Conservation (phyloP, 1,140 invertebrate species). For the Drosophila cardini region DNA sequence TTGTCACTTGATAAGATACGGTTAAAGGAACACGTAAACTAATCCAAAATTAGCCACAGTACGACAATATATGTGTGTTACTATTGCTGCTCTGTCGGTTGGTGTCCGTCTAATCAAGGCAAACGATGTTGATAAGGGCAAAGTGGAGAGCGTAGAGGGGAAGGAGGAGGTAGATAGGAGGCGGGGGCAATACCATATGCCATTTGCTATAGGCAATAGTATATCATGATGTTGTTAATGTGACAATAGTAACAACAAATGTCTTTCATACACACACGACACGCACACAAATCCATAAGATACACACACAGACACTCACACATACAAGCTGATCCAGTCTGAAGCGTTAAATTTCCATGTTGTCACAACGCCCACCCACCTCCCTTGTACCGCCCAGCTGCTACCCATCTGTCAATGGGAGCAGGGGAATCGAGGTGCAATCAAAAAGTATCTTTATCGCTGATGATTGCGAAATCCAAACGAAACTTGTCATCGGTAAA, state of each 20-base stretch:
- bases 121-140: constrained; percentile 41
- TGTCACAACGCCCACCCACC: constrained; percentile 27
- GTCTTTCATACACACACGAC: constrained; percentile 39
- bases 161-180: constrained; percentile 1
- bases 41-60: constrained; percentile 43
- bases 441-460: constrained; percentile 74
- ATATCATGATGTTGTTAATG: constrained; percentile 39
- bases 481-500: constrained; percentile 78
- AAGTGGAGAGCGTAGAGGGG: constrained; percentile 15
- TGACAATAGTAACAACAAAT: constrained; percentile 42
- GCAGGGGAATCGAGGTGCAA: constrained; percentile 32
- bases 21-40: constrained; percentile 34
- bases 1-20: constrained; percentile 44
- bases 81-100: constrained; percentile 16
- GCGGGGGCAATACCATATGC: constrained; percentile 38
- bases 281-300: constrained; percentile 17
- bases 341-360: constrained; percentile 73
- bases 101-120: constrained; percentile 37
- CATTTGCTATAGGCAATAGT: not conserved
- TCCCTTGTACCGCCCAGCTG: constrained; percentile 14
- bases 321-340: constrained; percentile 28
- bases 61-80: constrained; percentile 34
- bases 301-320: constrained; percentile 7
- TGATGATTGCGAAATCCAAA: constrained; percentile 77
- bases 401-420: constrained; percentile 5